Conservation (phyloP, 2,888 invertebrate genomes). For the Drosophila niveifrons region DNA sequence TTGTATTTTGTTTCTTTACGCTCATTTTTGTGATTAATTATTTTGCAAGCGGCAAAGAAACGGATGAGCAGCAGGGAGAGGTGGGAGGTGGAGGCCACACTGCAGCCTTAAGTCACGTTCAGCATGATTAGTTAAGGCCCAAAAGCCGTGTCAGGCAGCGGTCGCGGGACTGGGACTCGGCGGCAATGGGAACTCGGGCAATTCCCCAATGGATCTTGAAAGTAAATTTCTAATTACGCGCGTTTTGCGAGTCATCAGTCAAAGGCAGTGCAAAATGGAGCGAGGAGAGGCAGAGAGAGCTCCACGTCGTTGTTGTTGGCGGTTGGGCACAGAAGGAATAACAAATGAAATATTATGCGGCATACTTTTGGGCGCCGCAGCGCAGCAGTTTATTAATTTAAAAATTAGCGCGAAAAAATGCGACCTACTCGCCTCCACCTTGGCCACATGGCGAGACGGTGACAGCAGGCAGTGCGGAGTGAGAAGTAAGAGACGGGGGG, state of each 20-base stretch:
- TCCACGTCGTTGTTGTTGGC: not conserved
- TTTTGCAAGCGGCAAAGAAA: slow-evolving; percentile 70
- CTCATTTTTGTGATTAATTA: slow-evolving; percentile 82
- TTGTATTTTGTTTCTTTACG: slow-evolving; percentile 32
- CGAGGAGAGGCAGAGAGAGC: slow-evolving; percentile 9
- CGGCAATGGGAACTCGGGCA: slow-evolving; percentile 42
- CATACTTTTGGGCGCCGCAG: slow-evolving; percentile 74
- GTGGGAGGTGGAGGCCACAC: slow-evolving; percentile 4
- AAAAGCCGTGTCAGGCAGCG: slow-evolving; percentile 69
- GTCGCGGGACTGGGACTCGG: slow-evolving; percentile 56
- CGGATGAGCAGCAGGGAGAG: slow-evolving; percentile 5
- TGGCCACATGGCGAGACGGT: not conserved
- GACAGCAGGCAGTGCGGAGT: not conserved
- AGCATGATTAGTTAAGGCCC: slow-evolving; percentile 80
- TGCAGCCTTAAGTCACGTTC: slow-evolving; percentile 79
- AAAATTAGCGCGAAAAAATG: slow-evolving; percentile 77
- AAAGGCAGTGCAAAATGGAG: slow-evolving; percentile 58
- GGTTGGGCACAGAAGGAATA: slow-evolving; percentile 68
- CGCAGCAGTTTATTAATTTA: slow-evolving; percentile 78
- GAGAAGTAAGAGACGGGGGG: not conserved
- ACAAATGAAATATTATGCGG: slow-evolving; percentile 81
- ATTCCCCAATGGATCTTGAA: slow-evolving; percentile 82
- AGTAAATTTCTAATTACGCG: slow-evolving; percentile 82
- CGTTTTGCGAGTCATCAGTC: slow-evolving; percentile 81
- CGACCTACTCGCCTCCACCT: slow-evolving; percentile 19